Evolutionary conservation across 2,797 vertebrate genomes (phyloP).

Genomic region (Scarus forsteni): DNA sequence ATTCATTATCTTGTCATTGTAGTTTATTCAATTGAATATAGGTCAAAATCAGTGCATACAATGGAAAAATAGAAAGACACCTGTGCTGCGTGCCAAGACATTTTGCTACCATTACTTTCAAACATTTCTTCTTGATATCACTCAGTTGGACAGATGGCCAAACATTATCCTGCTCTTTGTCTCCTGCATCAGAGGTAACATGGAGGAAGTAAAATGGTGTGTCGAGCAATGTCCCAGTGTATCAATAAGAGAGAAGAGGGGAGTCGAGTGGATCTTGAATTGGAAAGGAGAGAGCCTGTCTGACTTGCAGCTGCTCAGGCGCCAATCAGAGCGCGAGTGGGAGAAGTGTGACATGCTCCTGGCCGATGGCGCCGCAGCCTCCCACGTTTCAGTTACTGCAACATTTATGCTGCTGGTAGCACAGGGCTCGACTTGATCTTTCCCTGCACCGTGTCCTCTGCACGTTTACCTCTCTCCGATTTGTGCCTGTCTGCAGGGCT

Average conservation of each 20-base stretch:
- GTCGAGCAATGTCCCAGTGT: background rate
- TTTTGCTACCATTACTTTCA: too few relatives aligned
- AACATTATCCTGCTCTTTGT: background rate
- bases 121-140: too few relatives aligned
- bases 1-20: too few relatives aligned
- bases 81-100: too few relatives aligned
- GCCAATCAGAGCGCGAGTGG: conserved; percentile 51
- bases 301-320: conserved; percentile 33
- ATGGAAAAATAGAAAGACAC: too few relatives aligned
- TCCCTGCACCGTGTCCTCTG: conserved; percentile 42
- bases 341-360: conserved; percentile 58
- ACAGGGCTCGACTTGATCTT: conserved; percentile 44
- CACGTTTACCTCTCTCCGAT: conserved; percentile 28
- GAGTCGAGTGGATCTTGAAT: conserved; percentile 1
- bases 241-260: background rate
- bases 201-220: background rate
- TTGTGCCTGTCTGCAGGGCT: conserved; percentile 10
- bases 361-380: conserved; percentile 45
- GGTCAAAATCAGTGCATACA: too few relatives aligned
- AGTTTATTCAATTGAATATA: too few relatives aligned
- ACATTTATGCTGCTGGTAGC: conserved; percentile 48
- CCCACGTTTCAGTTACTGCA: conserved; percentile 39
- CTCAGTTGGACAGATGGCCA: conserved; percentile 15
- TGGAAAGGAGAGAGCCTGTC: conserved; percentile 14
- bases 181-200: background rate